These are phyloP conservation scores for Bos javanicus DNA, from an alignment of 2,113 vertebrate species.

Conservation along the genomic window DNA sequence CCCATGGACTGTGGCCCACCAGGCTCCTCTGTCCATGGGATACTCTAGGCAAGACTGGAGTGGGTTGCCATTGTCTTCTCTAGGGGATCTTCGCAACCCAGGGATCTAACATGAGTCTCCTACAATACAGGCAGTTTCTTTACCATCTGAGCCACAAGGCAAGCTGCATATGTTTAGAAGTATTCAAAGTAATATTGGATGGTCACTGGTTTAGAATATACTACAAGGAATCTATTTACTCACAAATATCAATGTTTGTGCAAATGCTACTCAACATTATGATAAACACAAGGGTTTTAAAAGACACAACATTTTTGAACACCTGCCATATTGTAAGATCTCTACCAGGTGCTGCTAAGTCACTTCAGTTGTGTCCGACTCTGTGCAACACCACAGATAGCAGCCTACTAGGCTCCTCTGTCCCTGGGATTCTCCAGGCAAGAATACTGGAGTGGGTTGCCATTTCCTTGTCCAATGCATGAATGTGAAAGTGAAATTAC, in stretches of 20 bases:
- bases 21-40: not conserved
- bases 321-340: not conserved
- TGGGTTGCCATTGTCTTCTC: not conserved
- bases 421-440: too few relatives aligned
- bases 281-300: not conserved
- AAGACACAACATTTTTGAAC: not conserved
- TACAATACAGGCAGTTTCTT: not conserved
- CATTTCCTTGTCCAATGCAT: too few relatives aligned
- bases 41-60: not conserved
- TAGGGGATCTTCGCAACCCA: not conserved
- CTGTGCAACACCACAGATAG: too few relatives aligned
- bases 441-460: too few relatives aligned
- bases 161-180: not conserved
- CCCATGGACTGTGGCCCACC: not conserved
- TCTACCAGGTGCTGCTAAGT: not conserved
- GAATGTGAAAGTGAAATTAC: too few relatives aligned
- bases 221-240: not conserved
- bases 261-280: not conserved
- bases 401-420: too few relatives aligned
- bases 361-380: too few relatives aligned
- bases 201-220: not conserved
- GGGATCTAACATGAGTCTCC: not conserved
- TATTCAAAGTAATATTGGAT: not conserved
- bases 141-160: not conserved
- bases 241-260: not conserved